A percentile compares a stretch with the other conserved stretches of the same genome.
Conservation (phyloP, 2,888 invertebrate species). For the Sarcophaga subvicina region DNA sequence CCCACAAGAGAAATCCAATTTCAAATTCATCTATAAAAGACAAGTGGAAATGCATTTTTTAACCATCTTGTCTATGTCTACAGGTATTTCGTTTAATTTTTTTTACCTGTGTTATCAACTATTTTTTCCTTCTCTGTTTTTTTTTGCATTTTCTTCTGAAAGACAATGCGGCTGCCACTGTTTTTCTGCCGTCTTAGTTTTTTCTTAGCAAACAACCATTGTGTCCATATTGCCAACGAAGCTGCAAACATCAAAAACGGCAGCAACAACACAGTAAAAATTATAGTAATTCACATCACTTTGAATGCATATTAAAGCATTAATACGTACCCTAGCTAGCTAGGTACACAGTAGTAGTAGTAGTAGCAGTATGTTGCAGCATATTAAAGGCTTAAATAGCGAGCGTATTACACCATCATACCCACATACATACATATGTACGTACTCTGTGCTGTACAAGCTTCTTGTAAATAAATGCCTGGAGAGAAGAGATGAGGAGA, state of each 20-base stretch:
- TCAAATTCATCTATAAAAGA: slow-evolving; percentile 61
- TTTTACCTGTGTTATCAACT: neutral
- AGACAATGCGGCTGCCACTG: slow-evolving; percentile 48
- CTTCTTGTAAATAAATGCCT: slow-evolving; percentile 5
- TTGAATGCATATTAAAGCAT: slow-evolving; percentile 79
- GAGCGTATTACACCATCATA: neutral
- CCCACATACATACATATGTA: neutral
- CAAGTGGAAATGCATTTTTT: slow-evolving; percentile 62
- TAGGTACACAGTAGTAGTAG: neutral
- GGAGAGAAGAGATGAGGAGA: neutral
- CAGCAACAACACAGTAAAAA: slow-evolving; percentile 71
- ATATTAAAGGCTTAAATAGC: slow-evolving; percentile 69
- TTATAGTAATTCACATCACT: slow-evolving; percentile 80
- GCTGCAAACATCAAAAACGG: slow-evolving; percentile 5
- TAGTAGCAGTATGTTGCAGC: slow-evolving; percentile 68
- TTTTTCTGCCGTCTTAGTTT: neutral
- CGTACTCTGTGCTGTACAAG: slow-evolving; percentile 18
- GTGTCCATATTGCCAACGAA: slow-evolving; percentile 45
- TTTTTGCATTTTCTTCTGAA: slow-evolving; percentile 10
- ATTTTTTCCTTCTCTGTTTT: slow-evolving; percentile 1
- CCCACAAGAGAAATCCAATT: slow-evolving; percentile 63
- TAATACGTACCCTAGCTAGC: slow-evolving; percentile 35
- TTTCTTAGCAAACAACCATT: neutral
- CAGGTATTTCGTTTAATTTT: slow-evolving; percentile 5
- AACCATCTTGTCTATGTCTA: slow-evolving; percentile 41